Evolutionary conservation across 2,888 invertebrate species (phyloP), one percentile per base, ranked within the genome.

Genomic region (Adelphocoris suturalis): DNA sequence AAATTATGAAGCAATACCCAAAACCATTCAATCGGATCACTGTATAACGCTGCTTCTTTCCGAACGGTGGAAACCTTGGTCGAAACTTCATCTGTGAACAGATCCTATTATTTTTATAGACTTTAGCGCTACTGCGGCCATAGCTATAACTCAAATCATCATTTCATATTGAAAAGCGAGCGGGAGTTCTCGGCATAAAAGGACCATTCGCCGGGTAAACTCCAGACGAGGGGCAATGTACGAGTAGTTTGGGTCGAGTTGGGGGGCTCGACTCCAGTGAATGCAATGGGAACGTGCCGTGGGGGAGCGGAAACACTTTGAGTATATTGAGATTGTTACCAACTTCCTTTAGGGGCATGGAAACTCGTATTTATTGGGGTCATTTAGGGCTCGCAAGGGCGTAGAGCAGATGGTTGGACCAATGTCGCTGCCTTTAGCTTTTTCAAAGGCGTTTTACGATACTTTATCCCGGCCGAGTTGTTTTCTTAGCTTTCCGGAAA

Each of bases 321-420:
- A 78, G 78, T 78, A 78, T 78, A 78, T 78, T 47, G 78, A 78
- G 78, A 78, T 78, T 78, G 78, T 78, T 78, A 78, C 78, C 78
- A 78, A 78, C 46, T 78, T 78, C 37, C 78, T 78, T 78, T 47
- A 78, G 78, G 47, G 37, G 78, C 46, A 19, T 78, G 47, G 46
- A 78, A 78, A 78, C 46, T 78, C 19, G 78, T 78, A 78, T 78
- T 78, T 78, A 78, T 78, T 78, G 78, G 47, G 78, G 78, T 78
- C 78, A 78, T 78, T 78, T 78, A 14, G 46, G 47, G 78, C 46
- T 47, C 78, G 16, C 37, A 46, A 78, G 78, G 78, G 78, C 37
- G 37, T 37, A 78, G 78, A 78, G 78, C 78, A 78, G 78, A 78
- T 47, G 78, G 78, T 78, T 47, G 78, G 68, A 68, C 68, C 68